These are phyloP conservation scores for Megaptera novaeangliae DNA, from an alignment of 2,113 vertebrate species.

Conservation along the genomic window DNA sequence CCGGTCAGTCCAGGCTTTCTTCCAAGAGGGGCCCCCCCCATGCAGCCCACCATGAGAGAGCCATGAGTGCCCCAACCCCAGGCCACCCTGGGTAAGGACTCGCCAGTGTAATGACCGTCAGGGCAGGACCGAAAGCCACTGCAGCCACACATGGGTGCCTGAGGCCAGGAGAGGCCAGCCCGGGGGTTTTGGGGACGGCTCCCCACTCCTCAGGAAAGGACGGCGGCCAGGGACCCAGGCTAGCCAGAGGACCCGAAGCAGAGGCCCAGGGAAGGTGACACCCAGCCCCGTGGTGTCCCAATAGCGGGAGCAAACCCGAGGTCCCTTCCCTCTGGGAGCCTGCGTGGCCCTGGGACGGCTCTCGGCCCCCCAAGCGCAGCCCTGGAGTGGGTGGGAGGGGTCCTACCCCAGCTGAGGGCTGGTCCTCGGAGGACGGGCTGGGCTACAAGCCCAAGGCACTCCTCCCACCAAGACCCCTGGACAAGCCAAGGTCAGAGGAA, in stretches of 20 bases:
- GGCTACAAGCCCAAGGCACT: background rate
- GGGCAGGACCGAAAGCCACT: background rate
- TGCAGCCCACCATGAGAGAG: no score
- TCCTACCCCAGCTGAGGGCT: background rate
- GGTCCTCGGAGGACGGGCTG: no score
- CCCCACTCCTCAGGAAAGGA: background rate
- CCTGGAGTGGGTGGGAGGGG: fast-evolving
- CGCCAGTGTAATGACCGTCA: no score
- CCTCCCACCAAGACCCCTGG: background rate
- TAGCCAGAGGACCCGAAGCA: background rate
- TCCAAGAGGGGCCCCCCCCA: fast-evolving
- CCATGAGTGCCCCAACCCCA: no score
- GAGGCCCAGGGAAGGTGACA: background rate
- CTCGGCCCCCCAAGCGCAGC: fast-evolving
- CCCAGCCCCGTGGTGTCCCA: fast-evolving
- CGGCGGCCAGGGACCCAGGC: fast-evolving
- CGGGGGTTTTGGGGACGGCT: background rate
- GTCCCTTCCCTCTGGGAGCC: background rate
- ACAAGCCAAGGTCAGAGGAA: background rate
- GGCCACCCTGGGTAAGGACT: background rate
- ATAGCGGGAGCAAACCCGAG: fast-evolving
- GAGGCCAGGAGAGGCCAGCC: background rate
- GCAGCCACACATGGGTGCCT: background rate
- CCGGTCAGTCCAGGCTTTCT: fast-evolving
- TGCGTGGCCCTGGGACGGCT: background rate